Base-by-base conservation (phyloP, 2,888 invertebrate genomes). In the Volucella bombylans region DNA sequence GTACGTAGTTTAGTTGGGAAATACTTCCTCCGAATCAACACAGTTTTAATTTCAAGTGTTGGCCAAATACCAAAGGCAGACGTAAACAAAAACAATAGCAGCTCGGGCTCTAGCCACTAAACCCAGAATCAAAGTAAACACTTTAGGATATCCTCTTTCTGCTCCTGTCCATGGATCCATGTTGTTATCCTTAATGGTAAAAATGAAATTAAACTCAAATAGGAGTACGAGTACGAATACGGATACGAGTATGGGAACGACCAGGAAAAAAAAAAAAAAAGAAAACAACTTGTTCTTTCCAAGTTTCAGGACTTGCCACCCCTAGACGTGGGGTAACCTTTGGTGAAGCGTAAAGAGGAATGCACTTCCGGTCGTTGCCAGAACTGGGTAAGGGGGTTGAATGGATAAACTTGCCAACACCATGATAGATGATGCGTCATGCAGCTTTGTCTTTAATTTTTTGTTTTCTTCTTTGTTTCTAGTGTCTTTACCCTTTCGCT, bases 161-260 rank as follows among this genome's bases (percentile, higher is more conserved):
- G 4, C 6, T 31, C 31, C 31, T 6, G 31, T 31, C 31, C 31
- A 31, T 31, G 31, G 31, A 6, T 31, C 38, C 59, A 64, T 69
- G 62, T 64, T 79, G 73, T 65, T 74, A 73, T 83, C 78, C 78
- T 67, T 54, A 67, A 72, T 77, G 67, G 59, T 67, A 83, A 83
- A 79, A 83, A 79, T 79, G 54, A 79, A 79, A 83, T 74, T 71
- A 79, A 83, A 83, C 65, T 67, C 39, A 55, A 71, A 71, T 67
- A 77, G 55, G 77, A 31, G 31, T 31, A 74, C 69, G 31, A 31
- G 31, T 31, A 23, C 18, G 2, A 23, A 2, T 23, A 2, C 18
- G 18, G 18, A 23, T 23, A 23, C 18, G 18, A 23, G 18, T 23
- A 23, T 23, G 18, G 2, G 18, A 23, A 23, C 18, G 18, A 23